A percentile compares a stretch with the other conserved stretches of the same genome.
phyloP scores from a whole-genome alignment of 2,113 vertebrate species.

The Enhydra lutris region DNA sequence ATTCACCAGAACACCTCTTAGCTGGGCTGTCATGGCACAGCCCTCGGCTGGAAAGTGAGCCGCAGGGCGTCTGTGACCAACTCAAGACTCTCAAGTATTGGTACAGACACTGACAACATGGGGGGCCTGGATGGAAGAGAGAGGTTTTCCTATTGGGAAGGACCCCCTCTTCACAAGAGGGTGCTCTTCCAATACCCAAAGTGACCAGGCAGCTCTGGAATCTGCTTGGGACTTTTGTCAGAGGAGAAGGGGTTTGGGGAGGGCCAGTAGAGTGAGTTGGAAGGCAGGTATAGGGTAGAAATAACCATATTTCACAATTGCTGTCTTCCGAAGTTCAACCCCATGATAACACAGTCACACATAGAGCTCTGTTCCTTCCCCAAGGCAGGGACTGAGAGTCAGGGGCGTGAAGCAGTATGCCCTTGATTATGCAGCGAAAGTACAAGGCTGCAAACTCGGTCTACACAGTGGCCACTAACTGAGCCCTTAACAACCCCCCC shows the following conservation, averaged over 20 bases:
- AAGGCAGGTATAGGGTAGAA: neutral
- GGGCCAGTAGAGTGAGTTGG: neutral
- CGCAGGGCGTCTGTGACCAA: neutral
- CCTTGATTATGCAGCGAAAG: neutral
- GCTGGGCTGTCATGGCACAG: neutral
- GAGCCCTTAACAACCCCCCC: neutral
- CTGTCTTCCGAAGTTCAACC: neutral
- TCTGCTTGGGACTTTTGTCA: neutral
- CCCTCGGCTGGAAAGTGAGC: neutral
- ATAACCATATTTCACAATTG: neutral
- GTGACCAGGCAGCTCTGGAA: neutral
- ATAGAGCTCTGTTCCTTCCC: neutral
- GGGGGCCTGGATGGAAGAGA: too few relatives aligned
- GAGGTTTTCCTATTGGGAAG: neutral
- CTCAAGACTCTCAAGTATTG: neutral
- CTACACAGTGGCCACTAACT: rapidly evolving
- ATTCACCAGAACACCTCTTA: neutral
- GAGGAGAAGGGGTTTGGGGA: neutral
- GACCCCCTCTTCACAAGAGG: neutral
- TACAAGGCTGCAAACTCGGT: neutral
- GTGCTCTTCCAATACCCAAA: neutral
- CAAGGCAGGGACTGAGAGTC: neutral
- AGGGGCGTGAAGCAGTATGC: rapidly evolving
- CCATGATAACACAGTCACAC: neutral
- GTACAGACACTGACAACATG: neutral